A percentile compares a stretch with the other conserved stretches of the same genome.
phyloP scores from a whole-genome alignment of 2,113 vertebrate species.

The Onychorhynchus coronatus region DNA sequence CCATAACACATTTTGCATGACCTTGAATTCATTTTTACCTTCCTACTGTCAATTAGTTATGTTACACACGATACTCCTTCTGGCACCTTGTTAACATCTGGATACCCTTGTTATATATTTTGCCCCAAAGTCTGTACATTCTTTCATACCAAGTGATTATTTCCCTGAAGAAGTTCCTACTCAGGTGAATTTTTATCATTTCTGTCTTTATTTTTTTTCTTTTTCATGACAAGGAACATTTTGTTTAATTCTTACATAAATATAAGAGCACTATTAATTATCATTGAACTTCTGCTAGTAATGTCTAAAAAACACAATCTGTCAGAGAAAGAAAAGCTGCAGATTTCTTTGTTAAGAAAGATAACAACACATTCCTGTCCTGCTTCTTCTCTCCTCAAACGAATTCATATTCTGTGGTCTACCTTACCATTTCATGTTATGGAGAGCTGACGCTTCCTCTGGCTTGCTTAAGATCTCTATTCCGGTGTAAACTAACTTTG shows the following conservation, averaged over 20 bases:
- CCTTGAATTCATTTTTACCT: conserved; percentile 11
- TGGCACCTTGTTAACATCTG: conserved; percentile 28
- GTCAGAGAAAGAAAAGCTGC: neutral
- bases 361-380: neutral
- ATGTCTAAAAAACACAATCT: neutral
- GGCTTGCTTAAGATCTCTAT: neutral
- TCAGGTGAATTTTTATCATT: neutral
- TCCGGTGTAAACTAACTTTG: neutral
- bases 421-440: neutral
- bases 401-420: neutral
- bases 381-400: neutral
- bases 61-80: neutral
- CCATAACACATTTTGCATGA: neutral
- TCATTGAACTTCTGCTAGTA: neutral
- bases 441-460: neutral
- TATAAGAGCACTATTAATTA: neutral
- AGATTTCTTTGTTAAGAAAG: neutral
- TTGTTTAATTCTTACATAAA: neutral
- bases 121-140: neutral
- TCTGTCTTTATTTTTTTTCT: neutral
- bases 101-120: neutral
- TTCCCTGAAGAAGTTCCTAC: neutral
- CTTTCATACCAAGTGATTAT: neutral
- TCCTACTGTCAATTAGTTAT: conserved; percentile 15
- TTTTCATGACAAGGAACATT: neutral